Conservation (phyloP, 2,797 vertebrate species). For the Toxotes lorentzi region DNA sequence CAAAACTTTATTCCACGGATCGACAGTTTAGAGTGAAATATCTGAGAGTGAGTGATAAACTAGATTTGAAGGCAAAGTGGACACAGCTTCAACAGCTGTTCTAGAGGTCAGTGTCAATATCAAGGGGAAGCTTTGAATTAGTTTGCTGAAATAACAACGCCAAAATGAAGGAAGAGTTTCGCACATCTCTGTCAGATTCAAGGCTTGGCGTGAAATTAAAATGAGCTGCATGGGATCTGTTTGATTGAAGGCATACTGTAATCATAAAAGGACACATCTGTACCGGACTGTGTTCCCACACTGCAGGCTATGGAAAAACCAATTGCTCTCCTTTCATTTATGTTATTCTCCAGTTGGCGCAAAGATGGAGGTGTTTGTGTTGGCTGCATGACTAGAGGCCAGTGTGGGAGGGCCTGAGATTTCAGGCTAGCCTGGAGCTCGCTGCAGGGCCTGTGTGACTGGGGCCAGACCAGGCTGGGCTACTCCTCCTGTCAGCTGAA, state of each 20-base stretch:
- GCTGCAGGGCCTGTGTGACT: constrained; percentile 28
- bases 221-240: constrained; percentile 43
- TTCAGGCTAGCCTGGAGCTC: constrained; percentile 34
- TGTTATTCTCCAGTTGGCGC: constrained; percentile 61
- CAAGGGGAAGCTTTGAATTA: constrained; percentile 46
- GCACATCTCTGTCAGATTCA: constrained; percentile 33
- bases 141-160: constrained; percentile 44
- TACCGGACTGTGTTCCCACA: constrained; percentile 57
- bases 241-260: constrained; percentile 23
- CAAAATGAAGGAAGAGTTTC: constrained; percentile 21
- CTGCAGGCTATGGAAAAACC: constrained; percentile 56
- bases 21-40: constrained; percentile 19
- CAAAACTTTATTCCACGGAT: constrained; percentile 26
- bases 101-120: constrained; percentile 35
- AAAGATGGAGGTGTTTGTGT: constrained; percentile 72
- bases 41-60: constrained; percentile 19
- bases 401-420: constrained; percentile 25
- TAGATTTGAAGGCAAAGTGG: constrained; percentile 27
- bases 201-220: constrained; percentile 57
- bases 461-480: constrained; percentile 41
- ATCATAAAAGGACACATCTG: constrained; percentile 56
- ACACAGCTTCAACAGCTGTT: constrained; percentile 56
- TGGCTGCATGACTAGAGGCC: constrained; percentile 54
- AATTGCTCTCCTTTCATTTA: constrained; percentile 55
- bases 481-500: constrained; percentile 52